phyloP scores from a whole-genome alignment of 1,140 invertebrate species.

The Pissodes strobi region DNA sequence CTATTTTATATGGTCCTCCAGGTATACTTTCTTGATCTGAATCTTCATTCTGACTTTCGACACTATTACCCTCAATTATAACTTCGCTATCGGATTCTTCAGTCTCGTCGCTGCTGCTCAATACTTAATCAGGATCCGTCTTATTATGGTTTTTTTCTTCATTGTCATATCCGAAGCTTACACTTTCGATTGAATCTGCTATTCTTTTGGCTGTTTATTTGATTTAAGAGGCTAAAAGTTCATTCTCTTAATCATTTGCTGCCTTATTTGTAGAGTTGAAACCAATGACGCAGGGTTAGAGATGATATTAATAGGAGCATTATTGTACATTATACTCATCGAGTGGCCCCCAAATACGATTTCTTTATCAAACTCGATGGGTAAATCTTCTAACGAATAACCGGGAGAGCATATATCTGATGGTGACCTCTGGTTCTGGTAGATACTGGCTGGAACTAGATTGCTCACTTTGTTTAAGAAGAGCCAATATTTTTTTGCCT shows the following conservation, averaged over 20 bases:
- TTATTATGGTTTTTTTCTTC: background rate
- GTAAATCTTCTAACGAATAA: background rate
- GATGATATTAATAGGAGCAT: background rate
- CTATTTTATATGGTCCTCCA: background rate
- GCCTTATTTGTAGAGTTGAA: background rate
- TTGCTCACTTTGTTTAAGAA: background rate
- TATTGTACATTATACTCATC: background rate
- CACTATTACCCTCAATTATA: background rate
- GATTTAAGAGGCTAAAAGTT: background rate
- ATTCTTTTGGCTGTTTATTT: background rate
- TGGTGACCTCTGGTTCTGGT: background rate
- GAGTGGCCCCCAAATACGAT: background rate
- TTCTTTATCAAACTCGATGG: background rate
- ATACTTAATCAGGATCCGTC: background rate
- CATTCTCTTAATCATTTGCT: background rate
- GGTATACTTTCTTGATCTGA: background rate
- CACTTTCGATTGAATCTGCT: background rate
- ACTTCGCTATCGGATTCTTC: background rate
- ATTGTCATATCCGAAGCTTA: background rate
- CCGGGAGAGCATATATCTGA: background rate
- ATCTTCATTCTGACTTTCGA: background rate
- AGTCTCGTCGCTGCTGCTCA: background rate
- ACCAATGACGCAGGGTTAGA: background rate
- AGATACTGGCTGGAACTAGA: no score
- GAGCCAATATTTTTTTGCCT: background rate